A percentile compares a stretch with the other conserved stretches of the same genome.
phyloP scores from a whole-genome alignment of 2,113 vertebrate species.

The Microtus ochrogaster region DNA sequence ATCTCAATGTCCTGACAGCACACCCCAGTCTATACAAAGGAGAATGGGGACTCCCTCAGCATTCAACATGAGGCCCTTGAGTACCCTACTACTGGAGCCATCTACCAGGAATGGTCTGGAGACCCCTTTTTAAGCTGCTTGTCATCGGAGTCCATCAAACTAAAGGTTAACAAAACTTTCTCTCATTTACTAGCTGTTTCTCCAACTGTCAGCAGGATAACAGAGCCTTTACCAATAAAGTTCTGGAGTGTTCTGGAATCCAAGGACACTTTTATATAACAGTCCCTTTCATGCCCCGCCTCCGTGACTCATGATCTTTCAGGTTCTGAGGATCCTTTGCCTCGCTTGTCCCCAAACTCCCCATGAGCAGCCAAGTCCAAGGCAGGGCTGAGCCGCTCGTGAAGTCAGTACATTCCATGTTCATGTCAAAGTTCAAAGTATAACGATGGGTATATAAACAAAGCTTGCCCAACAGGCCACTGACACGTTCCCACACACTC shows the following conservation, averaged over 20 bases:
- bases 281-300: background rate
- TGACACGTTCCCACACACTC: background rate
- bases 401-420: background rate
- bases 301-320: background rate
- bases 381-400: background rate
- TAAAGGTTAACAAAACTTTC: background rate
- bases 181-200: background rate
- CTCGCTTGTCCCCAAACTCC: background rate
- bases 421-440: slow-evolving; percentile 67
- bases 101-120: background rate
- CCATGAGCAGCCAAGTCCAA: background rate
- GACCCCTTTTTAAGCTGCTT: background rate
- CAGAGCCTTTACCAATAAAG: background rate
- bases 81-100: background rate
- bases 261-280: background rate
- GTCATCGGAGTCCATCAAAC: background rate
- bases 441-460: background rate
- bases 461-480: background rate
- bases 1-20: background rate
- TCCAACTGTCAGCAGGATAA: background rate
- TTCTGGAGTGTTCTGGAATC: background rate
- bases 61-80: background rate
- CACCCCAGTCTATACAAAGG: no score
- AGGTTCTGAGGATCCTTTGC: background rate
- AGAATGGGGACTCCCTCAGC: background rate